Evolutionary conservation across 1,140 invertebrate species (phyloP), one percentile per base, ranked within the genome.

Genomic region (Adoxophyes honmai): DNA sequence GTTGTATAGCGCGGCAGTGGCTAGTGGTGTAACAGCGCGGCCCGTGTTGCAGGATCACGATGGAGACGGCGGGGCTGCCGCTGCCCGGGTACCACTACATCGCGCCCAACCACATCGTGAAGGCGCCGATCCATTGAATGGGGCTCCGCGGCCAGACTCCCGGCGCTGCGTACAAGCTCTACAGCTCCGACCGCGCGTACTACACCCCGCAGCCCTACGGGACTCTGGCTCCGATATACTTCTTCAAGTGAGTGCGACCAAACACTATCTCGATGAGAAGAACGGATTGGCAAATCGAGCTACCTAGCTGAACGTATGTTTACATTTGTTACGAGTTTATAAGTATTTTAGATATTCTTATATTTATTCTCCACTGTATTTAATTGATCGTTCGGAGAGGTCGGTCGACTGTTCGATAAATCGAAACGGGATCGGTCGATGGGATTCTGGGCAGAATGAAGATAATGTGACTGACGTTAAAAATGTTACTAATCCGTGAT

Each of bases 31-130:
- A 34, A 44, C n/a, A 1, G 7, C 36, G 28, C 11, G 4, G 16
- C 60, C 53, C 28, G 54, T 64, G 60, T 87, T 88, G 11, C 92
- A 97, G 96, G 92, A 96, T 97, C 95, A 96, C 95, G 42, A 95
- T 96, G 94, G 96, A 97, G 91, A 97, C 96, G 57, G 94, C 95
- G 64, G 95, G 95, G 70, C 92, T 97, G 90, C 94, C 95, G 73
- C 93, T 97, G 91, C 94, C 94, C 61, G 94, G 95, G 59, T 97
- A 96, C 91, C 95, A 96, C 86, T 97, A 96, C 91, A 95, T 97
- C 86, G 94, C 95, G 68, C 96, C 95, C 54, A 96, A 96, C 90
- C 95, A 96, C 91, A 96, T 97, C 85, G 95, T 97, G 73, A 96
- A 96, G 90, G 95, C 95, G 62, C 95, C 95, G 67, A 96, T 96